Percentiles rank a stretch among this genome's conserved stretches.
Conservation (phyloP, 1,140 invertebrate species). For the Lepidurus apus region DNA sequence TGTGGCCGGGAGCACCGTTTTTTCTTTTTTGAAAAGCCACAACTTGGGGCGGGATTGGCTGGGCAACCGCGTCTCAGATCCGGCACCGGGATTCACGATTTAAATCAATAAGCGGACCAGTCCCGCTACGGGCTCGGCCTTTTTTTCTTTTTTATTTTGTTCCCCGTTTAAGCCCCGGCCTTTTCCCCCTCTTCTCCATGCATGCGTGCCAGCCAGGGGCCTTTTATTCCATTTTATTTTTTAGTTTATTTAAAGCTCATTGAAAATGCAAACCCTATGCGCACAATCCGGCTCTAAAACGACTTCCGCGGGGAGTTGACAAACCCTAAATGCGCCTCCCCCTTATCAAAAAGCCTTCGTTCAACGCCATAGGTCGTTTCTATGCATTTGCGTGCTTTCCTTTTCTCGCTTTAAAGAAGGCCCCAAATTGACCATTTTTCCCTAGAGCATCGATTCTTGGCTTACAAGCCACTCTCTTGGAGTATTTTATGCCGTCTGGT, state of each 20-base stretch:
- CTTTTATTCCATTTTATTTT: not conserved
- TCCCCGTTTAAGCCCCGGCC: too few species aligned
- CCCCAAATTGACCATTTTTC: too few species aligned
- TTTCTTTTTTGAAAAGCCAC: not conserved
- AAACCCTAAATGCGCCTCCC: not conserved
- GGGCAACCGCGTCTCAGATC: conserved; percentile 10
- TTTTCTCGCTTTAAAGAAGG: too few species aligned
- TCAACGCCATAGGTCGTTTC: not conserved
- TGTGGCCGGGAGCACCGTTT: not conserved
- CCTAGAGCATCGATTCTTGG: too few species aligned
- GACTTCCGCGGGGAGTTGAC: not conserved
- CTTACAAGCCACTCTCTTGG: too few species aligned
- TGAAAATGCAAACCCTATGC: conserved; percentile 21
- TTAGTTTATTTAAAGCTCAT: not conserved
- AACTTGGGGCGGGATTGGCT: conserved; percentile 8
- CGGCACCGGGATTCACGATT: conserved; percentile 20
- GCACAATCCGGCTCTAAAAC: not conserved
- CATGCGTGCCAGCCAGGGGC: not conserved
- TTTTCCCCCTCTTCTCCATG: too few species aligned
- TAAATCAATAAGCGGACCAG: conserved; percentile 22
- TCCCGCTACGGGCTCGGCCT: not conserved
- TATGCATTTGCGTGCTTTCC: not conserved
- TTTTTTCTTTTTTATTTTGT: not conserved
- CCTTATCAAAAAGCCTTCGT: not conserved
- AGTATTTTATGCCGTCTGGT: too few species aligned